Evolutionary conservation across 2,797 vertebrate species (phyloP).

Genomic region (Aldrovandia affinis): DNA sequence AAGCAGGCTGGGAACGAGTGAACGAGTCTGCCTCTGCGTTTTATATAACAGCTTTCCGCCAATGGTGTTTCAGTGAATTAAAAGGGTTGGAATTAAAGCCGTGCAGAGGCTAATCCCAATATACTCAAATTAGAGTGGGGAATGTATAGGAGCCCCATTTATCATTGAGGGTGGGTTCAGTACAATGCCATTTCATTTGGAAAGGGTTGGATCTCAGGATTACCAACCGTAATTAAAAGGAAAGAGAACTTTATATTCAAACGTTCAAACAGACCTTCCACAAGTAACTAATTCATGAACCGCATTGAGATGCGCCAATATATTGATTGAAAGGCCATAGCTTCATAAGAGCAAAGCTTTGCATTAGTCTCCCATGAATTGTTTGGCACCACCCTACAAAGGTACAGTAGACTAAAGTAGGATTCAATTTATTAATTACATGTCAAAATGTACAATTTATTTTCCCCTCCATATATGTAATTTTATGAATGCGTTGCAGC

Average conservation of each 20-base stretch:
- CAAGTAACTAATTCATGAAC: background rate
- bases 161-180: background rate
- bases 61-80: constrained; percentile 1
- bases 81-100: background rate
- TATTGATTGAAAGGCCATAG: background rate
- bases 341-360: background rate
- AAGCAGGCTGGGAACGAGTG: background rate
- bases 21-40: constrained; percentile 15
- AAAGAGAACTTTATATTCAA: background rate
- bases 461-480: constrained; percentile 28
- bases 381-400: background rate
- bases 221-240: background rate
- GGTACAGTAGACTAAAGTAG: background rate
- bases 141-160: background rate
- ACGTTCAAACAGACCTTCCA: background rate
- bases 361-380: too few relatives aligned
- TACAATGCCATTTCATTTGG: background rate
- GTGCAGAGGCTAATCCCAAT: background rate
- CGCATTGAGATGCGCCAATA: background rate
- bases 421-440: background rate
- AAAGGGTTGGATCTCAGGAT: background rate
- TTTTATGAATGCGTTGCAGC: constrained; percentile 54
- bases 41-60: background rate
- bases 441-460: constrained; percentile 14
- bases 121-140: background rate